phyloP scores from a whole-genome alignment of 2,797 vertebrate genomes.

The Buphagus erythrorhynchus region DNA sequence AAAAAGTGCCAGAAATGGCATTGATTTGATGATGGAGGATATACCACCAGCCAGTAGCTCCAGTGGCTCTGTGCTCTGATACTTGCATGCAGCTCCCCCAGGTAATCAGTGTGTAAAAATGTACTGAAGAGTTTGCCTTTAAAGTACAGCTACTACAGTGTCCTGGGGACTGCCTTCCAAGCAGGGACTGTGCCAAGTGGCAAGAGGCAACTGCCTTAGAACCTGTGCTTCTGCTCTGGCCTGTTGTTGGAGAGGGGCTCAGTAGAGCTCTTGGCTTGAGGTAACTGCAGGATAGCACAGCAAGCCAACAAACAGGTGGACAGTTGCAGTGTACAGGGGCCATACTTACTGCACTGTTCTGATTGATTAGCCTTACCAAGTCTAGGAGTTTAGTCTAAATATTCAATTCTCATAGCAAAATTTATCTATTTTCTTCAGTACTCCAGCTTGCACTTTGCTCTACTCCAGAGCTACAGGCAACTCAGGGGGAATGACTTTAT shows the following conservation, averaged over 20 bases:
- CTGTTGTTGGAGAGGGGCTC: not conserved
- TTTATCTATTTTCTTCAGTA: not conserved
- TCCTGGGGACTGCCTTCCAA: not conserved
- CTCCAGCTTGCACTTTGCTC: not conserved
- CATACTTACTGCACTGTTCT: not conserved
- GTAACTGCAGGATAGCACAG: not conserved
- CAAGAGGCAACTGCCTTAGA: not conserved
- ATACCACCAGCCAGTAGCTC: not conserved
- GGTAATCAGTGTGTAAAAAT: not conserved
- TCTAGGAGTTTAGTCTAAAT: not conserved
- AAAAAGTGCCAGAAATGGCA: not conserved
- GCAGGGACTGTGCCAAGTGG: rapidly evolving
- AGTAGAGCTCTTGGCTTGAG: not conserved
- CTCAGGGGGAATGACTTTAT: not conserved
- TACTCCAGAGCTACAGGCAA: not conserved
- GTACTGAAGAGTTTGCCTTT: not conserved
- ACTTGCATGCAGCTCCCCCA: not conserved
- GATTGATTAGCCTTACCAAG: not conserved
- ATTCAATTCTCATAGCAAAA: not conserved
- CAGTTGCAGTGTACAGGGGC: not conserved
- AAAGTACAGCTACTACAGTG: not conserved
- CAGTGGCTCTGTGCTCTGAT: not conserved
- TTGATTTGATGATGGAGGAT: not conserved
- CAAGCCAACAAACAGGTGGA: not conserved
- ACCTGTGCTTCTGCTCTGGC: not conserved